Conservation (phyloP, 2,797 vertebrate genomes). For the Enteromius radiatus region DNA sequence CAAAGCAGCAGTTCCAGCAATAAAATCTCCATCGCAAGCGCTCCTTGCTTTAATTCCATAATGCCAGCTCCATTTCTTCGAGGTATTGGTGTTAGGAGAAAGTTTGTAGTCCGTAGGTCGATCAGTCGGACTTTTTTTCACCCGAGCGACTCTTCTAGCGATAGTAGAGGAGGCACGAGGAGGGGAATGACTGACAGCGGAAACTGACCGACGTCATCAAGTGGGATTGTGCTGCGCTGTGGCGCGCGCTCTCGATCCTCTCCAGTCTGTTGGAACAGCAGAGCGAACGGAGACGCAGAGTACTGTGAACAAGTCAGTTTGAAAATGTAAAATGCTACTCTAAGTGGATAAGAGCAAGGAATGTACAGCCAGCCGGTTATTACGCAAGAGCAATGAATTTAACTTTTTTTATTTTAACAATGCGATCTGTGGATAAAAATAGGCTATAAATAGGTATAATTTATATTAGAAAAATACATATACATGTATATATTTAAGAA, state of each 20-base stretch:
- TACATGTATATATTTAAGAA: background rate
- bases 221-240: conserved; percentile 26
- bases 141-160: conserved; percentile 65
- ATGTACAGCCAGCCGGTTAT: background rate
- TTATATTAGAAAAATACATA: background rate
- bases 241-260: conserved; percentile 3
- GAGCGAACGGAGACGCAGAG: background rate
- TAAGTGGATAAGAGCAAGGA: background rate
- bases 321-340: background rate
- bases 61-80: conserved; percentile 69
- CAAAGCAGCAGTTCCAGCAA: conserved; percentile 69
- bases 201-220: conserved; percentile 72
- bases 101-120: conserved; percentile 54
- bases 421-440: background rate
- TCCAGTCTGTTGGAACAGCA: background rate
- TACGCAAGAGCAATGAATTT: background rate
- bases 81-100: conserved; percentile 56
- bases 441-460: background rate
- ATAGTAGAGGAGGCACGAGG: conserved; percentile 57
- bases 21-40: conserved; percentile 74
- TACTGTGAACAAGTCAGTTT: background rate
- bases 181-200: conserved; percentile 67
- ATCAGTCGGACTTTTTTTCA: conserved; percentile 55
- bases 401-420: background rate
- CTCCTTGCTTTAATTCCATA: conserved; percentile 66